Evolutionary conservation across 2,888 invertebrate species (phyloP), one percentile per base, ranked within the genome.

Genomic region (Orgyia antiqua): DNA sequence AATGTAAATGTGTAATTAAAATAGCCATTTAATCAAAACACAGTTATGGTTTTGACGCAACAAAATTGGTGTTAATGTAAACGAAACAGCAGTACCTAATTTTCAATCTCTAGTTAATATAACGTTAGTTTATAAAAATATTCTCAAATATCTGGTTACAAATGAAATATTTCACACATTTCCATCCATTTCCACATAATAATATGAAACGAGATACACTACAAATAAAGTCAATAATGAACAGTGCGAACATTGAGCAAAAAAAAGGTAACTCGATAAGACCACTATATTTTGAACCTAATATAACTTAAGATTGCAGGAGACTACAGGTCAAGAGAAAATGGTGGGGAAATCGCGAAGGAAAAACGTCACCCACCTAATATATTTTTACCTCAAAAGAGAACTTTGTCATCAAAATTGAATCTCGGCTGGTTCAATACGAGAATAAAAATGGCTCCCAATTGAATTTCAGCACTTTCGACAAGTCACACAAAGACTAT

Each of bases 391-490:
- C 45, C 50, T 49, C 49, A 46, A 52, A 56, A 47, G 52, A 42
- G 51, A 43, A 53, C 52, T 51, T 43, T 41, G 52, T 60, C 58
- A 58, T 47, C 51, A 45, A 45, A 54, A 53, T 54, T 48, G 51
- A 51, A 52, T 56, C 41, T 40, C 37, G 45, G 27, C 27, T 41
- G 45, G 42, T 49, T 47, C 48, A 55, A 51, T 51, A 42, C 46
- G 51, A 39, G 49, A 58, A 55, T 63, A 56, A 53, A 64, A 61
- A 61, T 52, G 53, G 44, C 51, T 45, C 29, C 45, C 50, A 53
- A 62, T 60, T 50, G 54, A 56, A 61, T 64, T 59, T 48, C 45
- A 39, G 45, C 61, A 57, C 55, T 61, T 58, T 55, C 44, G 27
- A 30, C 40, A 45, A 48, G 35, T 42, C 45, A 37, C 45, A 57